Evolutionary conservation across 2,113 vertebrate genomes (phyloP).

Genomic region (Ibidorhyncha struthersii): DNA sequence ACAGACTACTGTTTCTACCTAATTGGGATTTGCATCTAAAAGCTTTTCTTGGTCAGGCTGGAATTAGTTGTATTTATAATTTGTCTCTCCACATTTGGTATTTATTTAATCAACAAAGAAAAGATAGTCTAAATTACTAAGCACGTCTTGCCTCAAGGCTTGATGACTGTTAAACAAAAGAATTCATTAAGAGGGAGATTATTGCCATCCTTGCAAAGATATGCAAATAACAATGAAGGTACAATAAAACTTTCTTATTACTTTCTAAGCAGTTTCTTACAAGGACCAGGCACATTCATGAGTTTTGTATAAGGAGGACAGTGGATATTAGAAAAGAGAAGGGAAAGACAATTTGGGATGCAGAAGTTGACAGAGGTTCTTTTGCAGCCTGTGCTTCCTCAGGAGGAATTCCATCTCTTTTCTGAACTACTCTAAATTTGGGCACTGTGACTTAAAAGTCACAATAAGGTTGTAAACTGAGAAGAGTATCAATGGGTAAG

Average conservation of each 20-base stretch:
- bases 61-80: conserved; percentile 20
- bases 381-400: not conserved
- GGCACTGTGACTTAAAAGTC: not conserved
- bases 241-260: not conserved
- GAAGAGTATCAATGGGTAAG: not conserved
- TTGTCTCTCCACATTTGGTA: not conserved
- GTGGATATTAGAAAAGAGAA: not conserved
- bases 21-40: not conserved
- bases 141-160: not conserved
- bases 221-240: not conserved
- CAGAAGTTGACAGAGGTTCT: accelerated
- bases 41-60: not conserved
- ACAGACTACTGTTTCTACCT: not conserved
- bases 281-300: not conserved
- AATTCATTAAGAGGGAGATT: not conserved
- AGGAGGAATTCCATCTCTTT: not conserved
- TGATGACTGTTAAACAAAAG: not conserved
- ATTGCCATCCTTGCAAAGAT: not conserved
- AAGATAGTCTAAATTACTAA: not conserved
- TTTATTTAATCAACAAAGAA: conserved; percentile 25
- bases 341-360: not conserved
- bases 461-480: not conserved
- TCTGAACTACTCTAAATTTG: not conserved
- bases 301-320: not conserved
- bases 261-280: not conserved